Evolutionary conservation across 2,797 vertebrate species (phyloP).

Genomic region (Rhabdomys pumilio): DNA sequence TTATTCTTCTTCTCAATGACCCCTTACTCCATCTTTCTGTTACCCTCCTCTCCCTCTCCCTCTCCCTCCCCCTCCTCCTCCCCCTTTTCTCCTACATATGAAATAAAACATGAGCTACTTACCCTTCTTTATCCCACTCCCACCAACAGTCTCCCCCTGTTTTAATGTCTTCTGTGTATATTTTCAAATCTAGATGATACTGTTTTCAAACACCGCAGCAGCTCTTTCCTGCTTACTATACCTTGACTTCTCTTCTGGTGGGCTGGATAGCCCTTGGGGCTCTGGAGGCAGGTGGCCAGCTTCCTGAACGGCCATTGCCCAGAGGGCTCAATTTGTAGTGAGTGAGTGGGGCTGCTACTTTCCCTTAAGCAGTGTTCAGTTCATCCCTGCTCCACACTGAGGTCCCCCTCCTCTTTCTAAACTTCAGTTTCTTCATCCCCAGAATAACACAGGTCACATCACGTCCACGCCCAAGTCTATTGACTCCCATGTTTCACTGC

Average conservation of each 20-base stretch:
- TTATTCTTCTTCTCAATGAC: not conserved
- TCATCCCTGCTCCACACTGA: not conserved
- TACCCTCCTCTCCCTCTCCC: not conserved
- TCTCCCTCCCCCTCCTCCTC: not conserved
- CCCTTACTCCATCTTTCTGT: not conserved
- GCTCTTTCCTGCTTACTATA: not conserved
- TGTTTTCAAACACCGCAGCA: not conserved
- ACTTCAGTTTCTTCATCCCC: not conserved
- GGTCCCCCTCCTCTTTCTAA: not conserved
- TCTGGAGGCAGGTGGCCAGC: not conserved
- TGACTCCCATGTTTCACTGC: not conserved
- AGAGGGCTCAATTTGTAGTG: not conserved
- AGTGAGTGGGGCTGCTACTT: not conserved
- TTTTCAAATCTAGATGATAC: not conserved
- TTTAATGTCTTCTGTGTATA: not conserved
- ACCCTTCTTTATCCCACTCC: too few species aligned
- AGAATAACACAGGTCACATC: not conserved
- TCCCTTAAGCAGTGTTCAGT: not conserved
- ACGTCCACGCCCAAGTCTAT: not conserved
- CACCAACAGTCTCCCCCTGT: too few species aligned
- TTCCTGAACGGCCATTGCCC: not conserved
- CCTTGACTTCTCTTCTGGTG: not conserved
- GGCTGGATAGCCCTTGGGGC: not conserved
- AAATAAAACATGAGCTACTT: not conserved
- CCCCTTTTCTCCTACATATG: not conserved